Conservation (phyloP, 2,888 invertebrate species). For the Rhingia rostrata region DNA sequence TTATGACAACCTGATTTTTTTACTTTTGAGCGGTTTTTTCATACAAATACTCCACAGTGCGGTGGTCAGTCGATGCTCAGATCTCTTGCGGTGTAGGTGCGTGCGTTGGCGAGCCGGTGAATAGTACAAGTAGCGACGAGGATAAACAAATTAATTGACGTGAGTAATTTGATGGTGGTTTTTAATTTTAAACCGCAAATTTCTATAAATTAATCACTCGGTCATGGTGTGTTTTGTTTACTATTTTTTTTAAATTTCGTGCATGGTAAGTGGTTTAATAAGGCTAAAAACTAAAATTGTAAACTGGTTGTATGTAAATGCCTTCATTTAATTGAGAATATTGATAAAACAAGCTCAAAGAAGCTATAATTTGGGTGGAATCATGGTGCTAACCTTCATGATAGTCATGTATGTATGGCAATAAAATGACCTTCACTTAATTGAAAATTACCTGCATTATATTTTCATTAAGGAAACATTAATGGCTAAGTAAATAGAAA, state of each 20-base stretch:
- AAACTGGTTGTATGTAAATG: not conserved
- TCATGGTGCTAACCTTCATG: not conserved
- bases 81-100: too few species aligned
- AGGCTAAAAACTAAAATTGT: too few species aligned
- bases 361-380: not conserved
- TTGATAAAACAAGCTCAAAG: not conserved
- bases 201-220: not conserved
- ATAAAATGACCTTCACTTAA: conserved; percentile 1
- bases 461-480: not conserved
- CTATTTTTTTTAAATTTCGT: too few species aligned
- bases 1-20: too few species aligned
- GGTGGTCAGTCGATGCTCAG: too few species aligned
- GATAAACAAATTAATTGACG: not conserved
- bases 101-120: not conserved
- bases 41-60: too few species aligned
- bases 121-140: conserved; percentile 6
- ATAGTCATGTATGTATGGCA: not conserved
- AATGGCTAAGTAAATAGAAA: not conserved
- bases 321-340: conserved; percentile 5
- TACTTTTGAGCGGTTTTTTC: too few species aligned
- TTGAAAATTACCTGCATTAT: not conserved
- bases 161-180: not conserved
- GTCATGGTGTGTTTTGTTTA: not conserved
- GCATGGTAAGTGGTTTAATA: too few species aligned
- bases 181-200: not conserved